Evolutionary conservation across 2,888 invertebrate genomes (phyloP), one percentile per base, ranked within the genome.

Genomic region (Phaonia tiefii): DNA sequence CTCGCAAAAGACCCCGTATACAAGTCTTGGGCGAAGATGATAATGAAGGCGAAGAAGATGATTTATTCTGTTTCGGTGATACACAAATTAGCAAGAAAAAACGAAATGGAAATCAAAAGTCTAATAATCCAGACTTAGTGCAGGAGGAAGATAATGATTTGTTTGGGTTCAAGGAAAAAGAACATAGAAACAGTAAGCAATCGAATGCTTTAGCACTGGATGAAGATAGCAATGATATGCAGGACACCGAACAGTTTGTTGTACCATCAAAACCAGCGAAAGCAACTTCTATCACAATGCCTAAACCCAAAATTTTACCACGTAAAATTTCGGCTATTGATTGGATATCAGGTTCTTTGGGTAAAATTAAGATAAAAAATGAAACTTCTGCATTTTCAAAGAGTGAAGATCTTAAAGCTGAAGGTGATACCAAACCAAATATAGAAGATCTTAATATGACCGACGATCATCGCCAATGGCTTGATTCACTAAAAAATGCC

Each of bases 271-370:
- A 60, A n/a, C 4, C 71, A 2, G 83, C 82, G 58, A 82, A 80
- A 25, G 80, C 13, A 1, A 67, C 83, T 0, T 83, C 49, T n/a
- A 51, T 60, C 58, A 46, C 75, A 22, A 78, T 84, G 11, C 83
- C 74, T 0, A 86, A 84, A 66, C 85, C 86, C 0, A 88, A 85
- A 79, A 72, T 83, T 15, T 66, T 84, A 25, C 84, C 86, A 5
- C 73, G 79, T 5, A 87, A 86, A 74, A 73, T 88, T 31, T 80
- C 85, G 13, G 75, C 85, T 1, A 84, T 84, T 13, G 86, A 86
- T 15, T 90, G 90, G 90, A 79, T 90, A n/a, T 87, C 88, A 5
- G 85, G 86, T 74, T 86, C 86, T 75, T 83, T 86, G 17, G 84
- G 82, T 13, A 84, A 86, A 58, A 83, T 85, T 44, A 87, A 87